Conservation (phyloP, 1,140 invertebrate species). For the Macrobrachium rosenbergii region DNA sequence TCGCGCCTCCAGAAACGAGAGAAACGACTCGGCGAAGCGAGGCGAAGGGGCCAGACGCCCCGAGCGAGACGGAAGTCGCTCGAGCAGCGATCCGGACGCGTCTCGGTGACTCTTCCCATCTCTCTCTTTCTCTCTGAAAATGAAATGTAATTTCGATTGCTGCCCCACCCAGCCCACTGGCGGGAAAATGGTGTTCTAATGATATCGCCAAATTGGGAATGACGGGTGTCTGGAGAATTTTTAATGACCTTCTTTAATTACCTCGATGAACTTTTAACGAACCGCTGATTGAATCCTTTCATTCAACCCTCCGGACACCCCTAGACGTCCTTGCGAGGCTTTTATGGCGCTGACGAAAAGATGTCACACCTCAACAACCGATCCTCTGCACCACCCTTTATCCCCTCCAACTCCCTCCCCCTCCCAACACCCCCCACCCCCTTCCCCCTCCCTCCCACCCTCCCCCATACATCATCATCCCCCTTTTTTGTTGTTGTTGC, state of each 20-base stretch:
- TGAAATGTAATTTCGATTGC: conserved; percentile 52
- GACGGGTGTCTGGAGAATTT: conserved; percentile 37
- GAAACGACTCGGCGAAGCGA: not conserved
- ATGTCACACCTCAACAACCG: no score
- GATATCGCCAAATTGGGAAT: conserved; percentile 50
- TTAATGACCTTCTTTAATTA: conserved; percentile 48
- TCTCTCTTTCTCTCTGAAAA: conserved; percentile 16
- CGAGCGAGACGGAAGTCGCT: not conserved
- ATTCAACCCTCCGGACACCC: conserved; percentile 20
- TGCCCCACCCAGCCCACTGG: conserved; percentile 34
- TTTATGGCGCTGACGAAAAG: no score
- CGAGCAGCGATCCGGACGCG: conserved; percentile 14
- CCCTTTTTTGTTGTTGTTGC: not conserved
- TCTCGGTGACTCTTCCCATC: not conserved
- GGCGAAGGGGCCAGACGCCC: not conserved
- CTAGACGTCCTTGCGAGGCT: not conserved
- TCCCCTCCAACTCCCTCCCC: no score
- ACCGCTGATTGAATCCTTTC: conserved; percentile 36
- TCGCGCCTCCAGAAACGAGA: not conserved
- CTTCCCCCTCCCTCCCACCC: not conserved
- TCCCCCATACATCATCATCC: not conserved
- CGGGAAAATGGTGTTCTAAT: conserved; percentile 52
- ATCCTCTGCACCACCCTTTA: no score
- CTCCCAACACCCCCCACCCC: no score
- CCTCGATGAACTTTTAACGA: conserved; percentile 48